Conservation (phyloP, 2,113 vertebrate genomes). For the Zosterops borbonicus region DNA sequence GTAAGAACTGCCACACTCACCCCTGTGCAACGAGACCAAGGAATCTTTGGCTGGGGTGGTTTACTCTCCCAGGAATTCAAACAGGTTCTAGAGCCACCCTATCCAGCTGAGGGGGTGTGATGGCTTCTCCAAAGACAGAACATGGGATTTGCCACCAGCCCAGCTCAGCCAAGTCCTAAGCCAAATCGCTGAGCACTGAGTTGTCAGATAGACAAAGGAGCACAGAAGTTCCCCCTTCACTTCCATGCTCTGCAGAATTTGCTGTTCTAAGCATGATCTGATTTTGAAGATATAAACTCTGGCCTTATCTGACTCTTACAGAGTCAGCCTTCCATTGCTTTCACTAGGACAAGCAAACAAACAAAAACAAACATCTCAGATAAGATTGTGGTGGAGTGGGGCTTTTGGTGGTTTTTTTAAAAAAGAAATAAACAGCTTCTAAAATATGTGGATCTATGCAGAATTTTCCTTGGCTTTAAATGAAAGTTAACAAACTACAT, state of each 20-base stretch:
- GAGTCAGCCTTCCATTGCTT: background rate
- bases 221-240: background rate
- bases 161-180: background rate
- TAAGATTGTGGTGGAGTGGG: background rate
- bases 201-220: background rate
- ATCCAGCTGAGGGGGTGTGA: background rate
- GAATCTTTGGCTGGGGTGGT: background rate
- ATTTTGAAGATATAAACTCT: background rate
- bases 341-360: background rate
- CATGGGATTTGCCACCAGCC: background rate
- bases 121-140: background rate
- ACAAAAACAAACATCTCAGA: background rate
- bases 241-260: background rate
- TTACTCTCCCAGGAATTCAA: background rate
- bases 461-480: background rate
- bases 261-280: background rate
- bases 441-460: background rate
- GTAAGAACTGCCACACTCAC: accelerated
- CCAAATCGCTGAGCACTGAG: background rate
- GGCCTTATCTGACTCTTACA: background rate
- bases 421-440: background rate
- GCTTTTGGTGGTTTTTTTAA: background rate
- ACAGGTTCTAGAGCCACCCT: background rate
- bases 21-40: background rate
- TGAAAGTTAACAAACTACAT: background rate